Percentiles rank a stretch among this genome's conserved stretches.
Evolutionary conservation across 2,113 vertebrate genomes (phyloP).

Genomic region (Microcebus murinus): DNA sequence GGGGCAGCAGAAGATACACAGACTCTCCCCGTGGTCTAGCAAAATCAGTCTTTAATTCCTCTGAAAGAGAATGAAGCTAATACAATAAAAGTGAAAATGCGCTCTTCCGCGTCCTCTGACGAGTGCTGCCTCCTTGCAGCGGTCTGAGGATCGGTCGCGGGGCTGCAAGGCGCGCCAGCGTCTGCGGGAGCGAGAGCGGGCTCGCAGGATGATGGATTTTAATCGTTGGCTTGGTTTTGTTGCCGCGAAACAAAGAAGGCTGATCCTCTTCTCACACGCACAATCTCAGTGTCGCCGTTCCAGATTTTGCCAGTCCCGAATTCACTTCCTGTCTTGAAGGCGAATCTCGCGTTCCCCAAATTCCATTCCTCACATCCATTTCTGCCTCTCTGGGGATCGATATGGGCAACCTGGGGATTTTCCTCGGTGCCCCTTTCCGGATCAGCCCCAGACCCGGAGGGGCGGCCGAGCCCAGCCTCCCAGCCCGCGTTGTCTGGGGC

Average conservation of each 20-base stretch:
- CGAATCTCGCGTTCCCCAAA: conserved; percentile 63
- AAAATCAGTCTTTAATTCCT: conserved; percentile 76
- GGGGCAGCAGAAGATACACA: conserved; percentile 59
- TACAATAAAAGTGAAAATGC: conserved; percentile 53
- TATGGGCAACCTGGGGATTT: neutral
- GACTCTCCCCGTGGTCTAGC: neutral
- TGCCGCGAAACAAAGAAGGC: conserved; percentile 80
- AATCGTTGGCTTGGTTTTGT: conserved; percentile 80
- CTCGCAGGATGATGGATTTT: conserved; percentile 74
- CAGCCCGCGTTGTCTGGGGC: conserved; percentile 25
- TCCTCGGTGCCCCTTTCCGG: neutral
- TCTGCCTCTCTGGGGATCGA: conserved; percentile 42
- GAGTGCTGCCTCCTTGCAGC: neutral
- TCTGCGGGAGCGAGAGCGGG: conserved; percentile 11
- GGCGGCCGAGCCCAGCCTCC: conserved; percentile 16
- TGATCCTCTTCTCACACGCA: conserved; percentile 18
- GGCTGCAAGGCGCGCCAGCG: neutral
- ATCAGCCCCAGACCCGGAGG: neutral
- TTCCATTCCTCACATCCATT: conserved; percentile 20
- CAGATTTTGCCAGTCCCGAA: conserved; percentile 43
- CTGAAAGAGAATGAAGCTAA: conserved; percentile 60
- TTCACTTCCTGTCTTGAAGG: conserved; percentile 58
- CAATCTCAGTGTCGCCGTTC: conserved; percentile 67
- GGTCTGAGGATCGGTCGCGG: conserved; percentile 58
- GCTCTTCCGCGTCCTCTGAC: neutral